Evolutionary conservation across 2,888 invertebrate genomes (phyloP), one percentile per base, ranked within the genome.

Genomic region (Physocephala rufipes): DNA sequence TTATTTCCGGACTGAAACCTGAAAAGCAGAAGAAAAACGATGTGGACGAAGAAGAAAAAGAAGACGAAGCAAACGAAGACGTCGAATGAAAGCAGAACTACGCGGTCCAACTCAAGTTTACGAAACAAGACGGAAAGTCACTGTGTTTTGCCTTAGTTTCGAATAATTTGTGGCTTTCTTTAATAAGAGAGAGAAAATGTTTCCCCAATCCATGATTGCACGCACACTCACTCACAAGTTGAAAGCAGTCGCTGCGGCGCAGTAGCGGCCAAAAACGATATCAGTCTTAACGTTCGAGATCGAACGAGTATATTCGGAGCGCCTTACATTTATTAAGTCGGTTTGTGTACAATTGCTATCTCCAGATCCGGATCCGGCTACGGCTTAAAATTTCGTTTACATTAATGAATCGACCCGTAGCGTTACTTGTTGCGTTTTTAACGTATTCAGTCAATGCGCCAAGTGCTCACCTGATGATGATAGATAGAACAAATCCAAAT

Each of bases 81-180:
- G 58, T 51, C 43, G 47, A 62, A 30, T 26, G 58, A 61, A 58
- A 67, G 49, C 5, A 67, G 36, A 36, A 51, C 26, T 43, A 59
- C 58, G 24, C 47, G 21, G n/a, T n/a, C 21, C 1, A 19, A 59
- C 19, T 43, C 19, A 21, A 47, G 24, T 16, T 36, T 36, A 36
- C 36, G 59, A 62, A 15, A 58, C 26, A 26, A 61, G 51, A 68
- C 28, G 21, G 7, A 61, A 61, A 49, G 49, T 13, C 59, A 19
- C 30, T 4, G 19, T n/a, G n/a, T 63, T 63, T 24, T 63, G 63
- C 26, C 19, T 63, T 24, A 63, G 45, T 63, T 63, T 53, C 30
- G 36, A 68, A 68, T 49, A 51, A 68, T 68, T 49, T 61, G 58
- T 62, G n/a, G 49, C 61, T 68, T 68, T 68, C 61, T 68, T 68